Conservation (phyloP, 2,113 vertebrate genomes). For the Syngnathoides biaculeatus region DNA sequence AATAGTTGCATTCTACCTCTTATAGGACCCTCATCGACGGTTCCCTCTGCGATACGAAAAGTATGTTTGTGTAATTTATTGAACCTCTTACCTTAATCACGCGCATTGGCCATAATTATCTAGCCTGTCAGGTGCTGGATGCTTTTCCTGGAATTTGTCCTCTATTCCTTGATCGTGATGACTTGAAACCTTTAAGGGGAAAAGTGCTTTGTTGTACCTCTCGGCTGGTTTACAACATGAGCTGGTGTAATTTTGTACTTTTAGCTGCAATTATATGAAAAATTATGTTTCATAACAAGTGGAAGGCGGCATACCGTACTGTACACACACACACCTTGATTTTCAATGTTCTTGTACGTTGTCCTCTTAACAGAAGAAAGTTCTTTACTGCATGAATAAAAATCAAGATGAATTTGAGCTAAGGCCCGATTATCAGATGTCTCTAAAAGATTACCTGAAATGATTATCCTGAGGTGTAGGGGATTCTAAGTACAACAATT, state of each 20-base stretch:
- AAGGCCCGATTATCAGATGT: too few species aligned
- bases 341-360: too few species aligned
- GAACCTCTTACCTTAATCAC: conserved; percentile 80
- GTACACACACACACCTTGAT: too few species aligned
- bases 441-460: too few species aligned
- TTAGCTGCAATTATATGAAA: neutral
- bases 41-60: conserved; percentile 71
- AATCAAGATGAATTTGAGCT: too few species aligned
- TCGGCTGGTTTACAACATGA: conserved; percentile 17
- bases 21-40: conserved; percentile 60
- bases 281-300: neutral
- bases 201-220: conserved; percentile 63
- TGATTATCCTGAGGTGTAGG: neutral
- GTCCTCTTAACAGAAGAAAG: too few species aligned
- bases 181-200: conserved; percentile 48
- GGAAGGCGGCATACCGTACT: too few species aligned
- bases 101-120: conserved; percentile 76
- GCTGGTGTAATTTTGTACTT: neutral
- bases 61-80: conserved; percentile 82
- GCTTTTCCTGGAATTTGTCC: conserved; percentile 76
- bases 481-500: neutral
- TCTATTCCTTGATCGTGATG: conserved; percentile 68
- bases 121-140: conserved; percentile 69
- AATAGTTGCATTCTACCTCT: conserved; percentile 69
- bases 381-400: too few species aligned